Evolutionary conservation across 2,888 invertebrate species (phyloP).

Genomic region (Ceraclea dissimilis): DNA sequence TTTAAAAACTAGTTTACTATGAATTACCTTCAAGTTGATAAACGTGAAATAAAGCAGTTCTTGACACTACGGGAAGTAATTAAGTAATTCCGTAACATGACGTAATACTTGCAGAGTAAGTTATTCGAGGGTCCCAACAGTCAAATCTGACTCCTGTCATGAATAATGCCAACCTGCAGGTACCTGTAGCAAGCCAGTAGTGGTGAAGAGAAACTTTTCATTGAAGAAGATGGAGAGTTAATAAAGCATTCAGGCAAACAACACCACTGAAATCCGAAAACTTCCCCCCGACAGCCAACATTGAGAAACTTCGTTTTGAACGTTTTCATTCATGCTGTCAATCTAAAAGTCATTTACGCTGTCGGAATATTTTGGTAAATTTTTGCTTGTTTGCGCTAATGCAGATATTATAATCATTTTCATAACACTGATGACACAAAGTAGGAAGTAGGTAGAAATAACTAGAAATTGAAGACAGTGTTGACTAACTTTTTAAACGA

Average conservation of each 20-base stretch:
- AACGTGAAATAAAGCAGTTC: no score
- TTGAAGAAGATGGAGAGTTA: not conserved
- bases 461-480: no score
- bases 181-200: not conserved
- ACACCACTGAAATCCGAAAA: not conserved
- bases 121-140: not conserved
- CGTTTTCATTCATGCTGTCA: constrained; percentile 1
- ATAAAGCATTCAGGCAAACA: constrained; percentile 2
- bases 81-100: not conserved
- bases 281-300: not conserved
- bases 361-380: not conserved
- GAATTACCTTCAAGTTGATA: no score
- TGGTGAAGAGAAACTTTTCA: constrained; percentile 1
- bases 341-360: not conserved
- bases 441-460: no score
- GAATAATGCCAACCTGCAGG: not conserved
- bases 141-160: not conserved
- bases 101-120: not conserved
- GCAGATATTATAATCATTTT: not conserved
- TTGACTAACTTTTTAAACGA: no score
- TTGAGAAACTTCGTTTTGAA: not conserved
- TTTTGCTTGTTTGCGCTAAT: not conserved
- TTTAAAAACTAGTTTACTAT: no score
- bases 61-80: no score
- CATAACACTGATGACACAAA: no score